A percentile compares a stretch with the other conserved stretches of the same genome.
Conservation (phyloP, 2,113 vertebrate species). For the Opisthocomus hoazin region DNA sequence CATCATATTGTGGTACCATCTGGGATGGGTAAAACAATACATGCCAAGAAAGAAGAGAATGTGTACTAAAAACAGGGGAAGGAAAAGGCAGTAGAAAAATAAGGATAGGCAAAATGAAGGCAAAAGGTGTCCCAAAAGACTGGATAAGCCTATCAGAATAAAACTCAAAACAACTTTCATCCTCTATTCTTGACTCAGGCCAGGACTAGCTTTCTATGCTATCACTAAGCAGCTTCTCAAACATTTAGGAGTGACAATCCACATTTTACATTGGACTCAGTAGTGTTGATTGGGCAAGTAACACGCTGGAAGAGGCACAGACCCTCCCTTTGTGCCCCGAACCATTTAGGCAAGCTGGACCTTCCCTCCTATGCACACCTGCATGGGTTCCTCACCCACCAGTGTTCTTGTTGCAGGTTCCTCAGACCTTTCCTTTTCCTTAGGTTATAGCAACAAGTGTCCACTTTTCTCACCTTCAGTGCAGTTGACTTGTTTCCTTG, state of each 20-base stretch:
- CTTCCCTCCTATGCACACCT: not conserved
- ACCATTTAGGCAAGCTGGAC: not conserved
- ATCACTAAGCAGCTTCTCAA: not conserved
- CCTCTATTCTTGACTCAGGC: not conserved
- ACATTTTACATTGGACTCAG: not conserved
- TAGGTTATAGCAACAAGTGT: not conserved
- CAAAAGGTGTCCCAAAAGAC: not conserved
- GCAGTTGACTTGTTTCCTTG: not conserved
- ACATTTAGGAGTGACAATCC: not conserved
- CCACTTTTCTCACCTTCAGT: not conserved
- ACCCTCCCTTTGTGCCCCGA: not conserved
- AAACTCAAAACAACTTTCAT: not conserved
- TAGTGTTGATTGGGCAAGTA: too few relatives aligned
- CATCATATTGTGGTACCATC: not conserved
- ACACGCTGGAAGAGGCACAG: rapidly evolving
- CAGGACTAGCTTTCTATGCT: not conserved
- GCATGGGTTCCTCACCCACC: not conserved
- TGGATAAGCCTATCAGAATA: not conserved
- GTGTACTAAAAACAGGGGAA: not conserved
- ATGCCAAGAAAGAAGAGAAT: not conserved
- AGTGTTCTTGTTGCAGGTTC: rapidly evolving
- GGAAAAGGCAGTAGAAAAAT: not conserved
- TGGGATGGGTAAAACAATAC: not conserved
- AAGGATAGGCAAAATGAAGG: not conserved
- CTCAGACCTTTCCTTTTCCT: not conserved